Base-by-base conservation (phyloP, 2,797 vertebrate genomes). In the Telmatherina bonti region DNA sequence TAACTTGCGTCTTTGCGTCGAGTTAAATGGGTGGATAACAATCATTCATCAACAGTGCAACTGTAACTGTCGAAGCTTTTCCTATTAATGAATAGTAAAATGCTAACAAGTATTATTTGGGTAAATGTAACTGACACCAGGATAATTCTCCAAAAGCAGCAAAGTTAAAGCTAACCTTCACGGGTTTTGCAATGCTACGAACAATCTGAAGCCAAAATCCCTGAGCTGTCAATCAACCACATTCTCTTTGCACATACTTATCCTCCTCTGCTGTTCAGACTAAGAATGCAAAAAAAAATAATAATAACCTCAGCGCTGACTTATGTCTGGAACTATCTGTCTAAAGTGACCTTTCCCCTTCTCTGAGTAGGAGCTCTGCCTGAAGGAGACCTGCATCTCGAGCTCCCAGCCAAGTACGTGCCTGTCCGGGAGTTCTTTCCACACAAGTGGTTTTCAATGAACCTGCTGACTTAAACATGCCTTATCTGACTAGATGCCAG, bases 401-500 rank as follows among this genome's bases (percentile, higher is more conserved):
- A 60, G 65, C 77, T 75, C 78, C 62, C 15, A 45, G 85, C 88
- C 86, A 84, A 85, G 64, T 78, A 67, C 27, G 24, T 75, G 82
- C 74, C 74, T 87, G 76, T 87, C 81, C 10, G 1, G 67, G 69
- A 79, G 69, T 74, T 81, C 67, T 84, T 92, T 86, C 72, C 86
- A 81, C 79, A 69, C 77, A 83, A 88, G 72, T 79, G 79, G 66
- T 80, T 89, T 87, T 84, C 81, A 84, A 36, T 84, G 69, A 88
- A 84, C 81, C 82, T 89, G 87, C 82, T 84, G 87, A 87, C 78
- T 86, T 85, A 73, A 71, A 76, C 51, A 67, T 75, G 62, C 79
- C 74, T 85, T 81, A 83, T 91, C 73, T 81, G 71, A 72, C 61
- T 67, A 63, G 73, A 85, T 67, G 15, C 69, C 55, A 73, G 58